Evolutionary conservation across 2,113 vertebrate genomes (phyloP), one percentile per base, ranked within the genome.

Genomic region (Myxocyprinus asiaticus): DNA sequence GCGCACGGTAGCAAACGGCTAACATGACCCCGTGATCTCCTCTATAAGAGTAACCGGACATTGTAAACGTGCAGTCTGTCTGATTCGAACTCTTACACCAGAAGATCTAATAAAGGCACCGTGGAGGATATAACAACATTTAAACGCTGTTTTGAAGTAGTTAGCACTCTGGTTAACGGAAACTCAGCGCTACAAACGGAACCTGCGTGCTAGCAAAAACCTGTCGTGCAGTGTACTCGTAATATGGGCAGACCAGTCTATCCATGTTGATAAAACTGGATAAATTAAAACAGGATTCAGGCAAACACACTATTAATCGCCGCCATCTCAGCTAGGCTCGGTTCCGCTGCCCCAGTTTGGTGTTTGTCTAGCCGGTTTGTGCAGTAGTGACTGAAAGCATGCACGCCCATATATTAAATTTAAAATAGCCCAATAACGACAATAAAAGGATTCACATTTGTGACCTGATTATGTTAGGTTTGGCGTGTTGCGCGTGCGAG

Each of bases 341-440:
- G 48, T 44, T 76, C 62, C 14, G 22, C 48, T 65, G 74, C 44
- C 7, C 48, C 62, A 44, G 48, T 65, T 76, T 55, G 22, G 22
- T 11, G 73, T 65, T 73, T 51, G 72, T 51, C n/a, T 55, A 43
- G 22, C 74, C 74, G 74, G 73, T 61, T 51, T 53, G 14, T 43
- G 61, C 48, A n/a, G 12, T 43, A 7, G 42, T 7, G 7, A 17
- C 14, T 65, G 33, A 55, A 55, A 65, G 59, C 22, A 43, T 53
- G 73, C 48, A 65, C 17, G 73, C 14, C 11, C 59, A n/a, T 63
- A 50, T 51, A 42, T 12, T 22, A 3, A 33, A 42, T 33, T 22
- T 11, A 22, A 33, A 33, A 33, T 33, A 33, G 22, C 1, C 22
- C 17, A 42, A 8, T 4, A 42, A 42, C 7, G 44, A 48, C 44